phyloP scores from a whole-genome alignment of 2,888 invertebrate genomes.

The Lasioglossum calceatum region DNA sequence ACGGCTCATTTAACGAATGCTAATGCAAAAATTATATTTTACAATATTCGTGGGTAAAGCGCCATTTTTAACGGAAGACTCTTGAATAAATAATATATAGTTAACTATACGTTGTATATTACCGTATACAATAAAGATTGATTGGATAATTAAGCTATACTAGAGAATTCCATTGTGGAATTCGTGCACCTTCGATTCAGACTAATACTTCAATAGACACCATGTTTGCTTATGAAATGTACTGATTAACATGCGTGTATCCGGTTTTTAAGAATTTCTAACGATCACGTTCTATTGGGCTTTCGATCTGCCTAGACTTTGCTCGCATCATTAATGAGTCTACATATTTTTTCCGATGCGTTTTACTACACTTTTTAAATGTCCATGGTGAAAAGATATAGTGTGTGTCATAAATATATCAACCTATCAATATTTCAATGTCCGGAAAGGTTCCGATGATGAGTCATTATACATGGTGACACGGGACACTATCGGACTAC shows the following conservation, averaged over 20 bases:
- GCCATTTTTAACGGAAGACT: no score
- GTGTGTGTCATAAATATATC: neutral
- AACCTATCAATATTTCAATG: constrained; percentile 1
- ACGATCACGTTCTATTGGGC: neutral
- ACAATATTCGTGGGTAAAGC: no score
- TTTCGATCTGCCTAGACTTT: constrained; percentile 32
- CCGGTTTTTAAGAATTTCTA: neutral
- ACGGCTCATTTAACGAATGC: no score
- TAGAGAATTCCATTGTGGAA: neutral
- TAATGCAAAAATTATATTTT: no score
- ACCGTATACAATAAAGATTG: neutral
- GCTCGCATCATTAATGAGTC: constrained; percentile 17
- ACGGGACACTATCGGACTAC: neutral
- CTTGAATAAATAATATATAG: no score
- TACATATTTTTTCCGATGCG: constrained; percentile 10
- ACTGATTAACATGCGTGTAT: neutral
- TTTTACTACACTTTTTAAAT: constrained; percentile 8
- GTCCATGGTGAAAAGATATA: neutral
- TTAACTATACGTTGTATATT: neutral
- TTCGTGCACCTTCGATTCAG: neutral
- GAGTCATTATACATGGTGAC: constrained; percentile 1
- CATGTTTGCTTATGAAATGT: neutral
- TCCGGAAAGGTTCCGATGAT: neutral
- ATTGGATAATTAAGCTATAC: neutral
- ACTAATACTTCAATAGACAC: neutral